Conservation (phyloP, 2,888 invertebrate species). For the Thereva nobilitata region DNA sequence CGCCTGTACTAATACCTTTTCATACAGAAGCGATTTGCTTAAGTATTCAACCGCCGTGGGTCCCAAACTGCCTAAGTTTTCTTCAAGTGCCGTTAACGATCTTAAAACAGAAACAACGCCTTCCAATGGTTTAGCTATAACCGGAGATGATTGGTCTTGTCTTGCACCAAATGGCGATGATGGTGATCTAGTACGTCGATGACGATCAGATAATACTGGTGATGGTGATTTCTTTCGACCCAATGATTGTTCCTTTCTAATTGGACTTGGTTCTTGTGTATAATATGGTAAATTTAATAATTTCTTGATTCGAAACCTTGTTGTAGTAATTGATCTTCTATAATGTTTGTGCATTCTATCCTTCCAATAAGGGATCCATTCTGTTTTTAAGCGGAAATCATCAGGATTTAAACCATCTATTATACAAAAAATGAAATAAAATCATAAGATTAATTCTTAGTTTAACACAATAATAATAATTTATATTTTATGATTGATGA, state of each 20-base stretch:
- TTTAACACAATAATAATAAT: too few species aligned
- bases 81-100: conserved; percentile 39
- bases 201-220: background rate
- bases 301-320: too few species aligned
- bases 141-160: conserved; percentile 21
- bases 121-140: too few species aligned
- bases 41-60: too few species aligned
- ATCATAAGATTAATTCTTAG: conserved; percentile 17
- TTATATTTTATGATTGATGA: too few species aligned
- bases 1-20: too few species aligned
- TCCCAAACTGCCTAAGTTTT: conserved; percentile 40
- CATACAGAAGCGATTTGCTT: too few species aligned
- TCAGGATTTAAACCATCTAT: conserved; percentile 40
- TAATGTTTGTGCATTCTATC: too few species aligned
- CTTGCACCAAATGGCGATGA: conserved; percentile 18
- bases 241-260: background rate
- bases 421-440: conserved; percentile 28
- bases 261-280: conserved; percentile 41
- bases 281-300: too few species aligned
- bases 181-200: background rate
- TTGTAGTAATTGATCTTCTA: too few species aligned
- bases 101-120: conserved; percentile 39
- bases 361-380: too few species aligned
- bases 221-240: conserved; percentile 1
- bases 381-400: conserved; percentile 37